A percentile compares a stretch with the other conserved stretches of the same genome.
Evolutionary conservation across 2,113 vertebrate species (phyloP).

Genomic region (Cavia porcellus): DNA sequence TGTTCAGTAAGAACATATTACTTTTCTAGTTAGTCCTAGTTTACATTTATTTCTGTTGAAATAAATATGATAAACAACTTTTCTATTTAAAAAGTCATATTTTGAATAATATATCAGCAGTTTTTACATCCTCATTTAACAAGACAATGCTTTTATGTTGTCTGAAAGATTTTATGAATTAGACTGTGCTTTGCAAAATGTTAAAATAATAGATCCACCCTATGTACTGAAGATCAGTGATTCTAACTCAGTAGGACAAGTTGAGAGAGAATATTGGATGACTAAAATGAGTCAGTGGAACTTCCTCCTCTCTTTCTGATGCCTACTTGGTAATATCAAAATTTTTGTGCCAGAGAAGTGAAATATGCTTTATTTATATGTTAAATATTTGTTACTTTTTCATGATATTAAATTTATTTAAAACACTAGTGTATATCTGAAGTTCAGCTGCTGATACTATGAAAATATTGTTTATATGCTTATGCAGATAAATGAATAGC

Average conservation of each 20-base stretch:
- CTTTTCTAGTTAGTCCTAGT: neutral
- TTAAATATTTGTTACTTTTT: neutral
- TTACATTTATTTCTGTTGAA: neutral
- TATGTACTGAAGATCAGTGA: neutral
- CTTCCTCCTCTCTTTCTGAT: neutral
- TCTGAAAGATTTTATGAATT: neutral
- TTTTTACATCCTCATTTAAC: neutral
- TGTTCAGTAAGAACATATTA: neutral
- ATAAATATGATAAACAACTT: neutral
- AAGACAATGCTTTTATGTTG: neutral
- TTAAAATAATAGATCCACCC: neutral
- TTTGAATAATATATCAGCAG: slow-evolving; percentile 6
- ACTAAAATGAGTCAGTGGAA: neutral
- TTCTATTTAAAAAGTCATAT: neutral
- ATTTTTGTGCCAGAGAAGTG: neutral
- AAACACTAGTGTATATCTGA: neutral
- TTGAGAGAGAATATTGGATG: neutral
- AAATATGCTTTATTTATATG: neutral
- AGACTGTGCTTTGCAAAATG: slow-evolving; percentile 26
- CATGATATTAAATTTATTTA: slow-evolving; percentile 12
- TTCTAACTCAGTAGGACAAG: slow-evolving; percentile 39
- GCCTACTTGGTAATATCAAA: neutral
- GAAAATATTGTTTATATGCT: neutral
- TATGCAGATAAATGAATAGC: neutral
- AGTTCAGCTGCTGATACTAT: neutral